Conservation (phyloP, 2,888 invertebrate genomes). For the Lasioglossum figueresi region DNA sequence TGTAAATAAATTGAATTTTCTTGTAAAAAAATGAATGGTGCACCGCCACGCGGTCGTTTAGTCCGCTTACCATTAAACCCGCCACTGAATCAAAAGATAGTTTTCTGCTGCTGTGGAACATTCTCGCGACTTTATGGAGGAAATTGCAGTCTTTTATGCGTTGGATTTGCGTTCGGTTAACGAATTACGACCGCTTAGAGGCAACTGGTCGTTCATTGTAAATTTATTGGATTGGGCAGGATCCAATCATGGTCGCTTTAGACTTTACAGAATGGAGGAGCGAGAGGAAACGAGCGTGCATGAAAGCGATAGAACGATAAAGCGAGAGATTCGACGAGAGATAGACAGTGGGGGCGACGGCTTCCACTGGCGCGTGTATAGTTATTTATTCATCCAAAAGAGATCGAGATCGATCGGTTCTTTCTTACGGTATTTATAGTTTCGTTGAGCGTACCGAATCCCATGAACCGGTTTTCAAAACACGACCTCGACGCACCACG, state of each 20-base stretch:
- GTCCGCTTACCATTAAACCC: no score
- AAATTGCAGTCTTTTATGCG: neutral
- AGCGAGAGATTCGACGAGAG: constrained; percentile 17
- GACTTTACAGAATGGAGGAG: neutral
- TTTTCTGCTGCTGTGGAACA: no score
- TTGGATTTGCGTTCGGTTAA: neutral
- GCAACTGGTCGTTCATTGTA: constrained; percentile 24
- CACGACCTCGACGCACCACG: neutral
- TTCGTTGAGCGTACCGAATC: constrained; percentile 39
- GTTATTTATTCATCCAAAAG: constrained; percentile 79
- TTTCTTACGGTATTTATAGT: constrained; percentile 75
- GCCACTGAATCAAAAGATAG: neutral
- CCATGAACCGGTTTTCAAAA: constrained; percentile 26
- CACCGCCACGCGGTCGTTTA: no score
- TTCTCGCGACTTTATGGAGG: neutral
- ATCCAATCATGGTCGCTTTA: constrained; percentile 73
- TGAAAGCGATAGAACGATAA: neutral
- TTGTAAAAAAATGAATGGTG: no score
- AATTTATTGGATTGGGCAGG: constrained; percentile 77
- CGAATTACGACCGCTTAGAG: neutral
- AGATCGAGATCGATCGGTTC: constrained; percentile 61
- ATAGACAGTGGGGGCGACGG: constrained; percentile 19
- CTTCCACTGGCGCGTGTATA: constrained; percentile 71
- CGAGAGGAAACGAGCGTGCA: neutral
- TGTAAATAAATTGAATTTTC: no score